A percentile compares a stretch with the other conserved stretches of the same genome.
Conservation (phyloP, 2,888 invertebrate genomes). For the Ophion slaviceki region DNA sequence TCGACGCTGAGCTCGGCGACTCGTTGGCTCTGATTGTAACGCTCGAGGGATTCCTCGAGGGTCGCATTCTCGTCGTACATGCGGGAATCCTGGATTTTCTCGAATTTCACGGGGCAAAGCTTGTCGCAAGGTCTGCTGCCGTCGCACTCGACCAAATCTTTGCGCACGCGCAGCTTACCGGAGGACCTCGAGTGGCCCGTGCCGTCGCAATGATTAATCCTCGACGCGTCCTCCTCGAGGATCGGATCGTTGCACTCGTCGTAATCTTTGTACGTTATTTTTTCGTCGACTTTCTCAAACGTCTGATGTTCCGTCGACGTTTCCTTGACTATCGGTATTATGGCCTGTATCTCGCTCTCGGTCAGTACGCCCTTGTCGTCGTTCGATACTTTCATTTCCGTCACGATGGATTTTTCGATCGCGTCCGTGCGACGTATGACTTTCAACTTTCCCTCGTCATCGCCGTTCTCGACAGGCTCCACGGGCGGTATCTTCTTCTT, state of each 20-base stretch:
- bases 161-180: conserved; percentile 77
- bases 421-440: conserved; percentile 58
- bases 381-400: conserved; percentile 55
- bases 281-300: conserved; percentile 54
- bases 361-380: conserved; percentile 60
- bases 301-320: conserved; percentile 41
- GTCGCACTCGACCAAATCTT: conserved; percentile 79
- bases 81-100: conserved; percentile 79
- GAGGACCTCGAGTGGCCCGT: conserved; percentile 68
- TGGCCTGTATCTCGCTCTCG: conserved; percentile 64
- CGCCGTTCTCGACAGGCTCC: conserved; percentile 39
- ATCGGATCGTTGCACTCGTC: conserved; percentile 58
- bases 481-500: conserved; percentile 87
- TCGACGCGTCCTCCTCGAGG: conserved; percentile 19
- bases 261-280: conserved; percentile 66
- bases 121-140: conserved; percentile 78
- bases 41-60: conserved; percentile 79
- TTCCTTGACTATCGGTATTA: conserved; percentile 67
- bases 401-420: conserved; percentile 43
- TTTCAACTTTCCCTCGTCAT: conserved; percentile 51
- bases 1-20: conserved; percentile 78
- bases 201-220: conserved; percentile 69
- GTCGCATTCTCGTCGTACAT: conserved; percentile 82
- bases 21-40: conserved; percentile 78
- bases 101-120: conserved; percentile 78